Percentiles rank a stretch among this genome's conserved stretches.
Evolutionary conservation across 2,113 vertebrate species (phyloP).

Genomic region (Sciurus niger): DNA sequence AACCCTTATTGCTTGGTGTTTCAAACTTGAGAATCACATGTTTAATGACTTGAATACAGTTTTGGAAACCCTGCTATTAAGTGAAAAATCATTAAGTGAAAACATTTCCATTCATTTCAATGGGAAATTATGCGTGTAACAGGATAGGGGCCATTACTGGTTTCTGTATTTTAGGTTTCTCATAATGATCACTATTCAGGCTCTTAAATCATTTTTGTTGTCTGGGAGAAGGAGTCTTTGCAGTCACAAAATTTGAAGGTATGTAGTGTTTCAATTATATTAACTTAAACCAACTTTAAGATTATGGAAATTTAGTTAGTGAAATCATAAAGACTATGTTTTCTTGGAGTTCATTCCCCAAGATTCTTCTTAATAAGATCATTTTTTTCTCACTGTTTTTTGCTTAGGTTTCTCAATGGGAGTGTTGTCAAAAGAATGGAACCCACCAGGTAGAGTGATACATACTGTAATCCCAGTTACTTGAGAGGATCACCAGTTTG

Average conservation of each 20-base stretch:
- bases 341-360: neutral
- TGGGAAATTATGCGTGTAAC: neutral
- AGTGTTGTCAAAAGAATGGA: neutral
- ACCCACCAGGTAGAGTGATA: too few relatives aligned
- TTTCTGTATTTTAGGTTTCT: slow-evolving; percentile 24
- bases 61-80: slow-evolving; percentile 27
- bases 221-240: neutral
- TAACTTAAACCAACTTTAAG: neutral
- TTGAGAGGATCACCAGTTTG: too few relatives aligned
- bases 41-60: slow-evolving; percentile 4
- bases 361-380: neutral
- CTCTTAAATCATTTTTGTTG: neutral
- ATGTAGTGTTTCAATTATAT: neutral
- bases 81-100: neutral
- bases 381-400: neutral
- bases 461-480: too few relatives aligned
- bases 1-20: neutral
- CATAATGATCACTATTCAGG: neutral
- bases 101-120: slow-evolving; percentile 29
- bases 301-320: neutral
- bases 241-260: neutral
- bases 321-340: slow-evolving; percentile 11
- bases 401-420: neutral
- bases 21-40: neutral
- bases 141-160: neutral